phyloP scores from a whole-genome alignment of 2,797 vertebrate genomes.

The Poecilia picta region DNA sequence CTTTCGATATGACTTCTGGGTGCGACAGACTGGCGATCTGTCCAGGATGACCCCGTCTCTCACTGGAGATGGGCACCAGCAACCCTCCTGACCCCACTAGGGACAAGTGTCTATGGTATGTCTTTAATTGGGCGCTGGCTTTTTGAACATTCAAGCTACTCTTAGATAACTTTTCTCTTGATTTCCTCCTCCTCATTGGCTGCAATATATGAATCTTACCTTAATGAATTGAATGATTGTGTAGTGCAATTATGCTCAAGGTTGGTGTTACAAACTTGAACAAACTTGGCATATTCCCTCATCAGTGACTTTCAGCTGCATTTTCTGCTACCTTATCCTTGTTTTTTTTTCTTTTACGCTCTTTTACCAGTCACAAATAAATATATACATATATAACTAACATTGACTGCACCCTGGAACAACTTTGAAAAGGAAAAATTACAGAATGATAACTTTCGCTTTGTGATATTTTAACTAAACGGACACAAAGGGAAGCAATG shows the following conservation, averaged over 20 bases:
- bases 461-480: conserved; percentile 26
- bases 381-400: background rate
- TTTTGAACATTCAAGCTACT: background rate
- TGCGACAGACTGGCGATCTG: background rate
- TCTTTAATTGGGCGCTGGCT: background rate
- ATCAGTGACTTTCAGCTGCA: background rate
- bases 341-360: background rate
- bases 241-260: conserved; percentile 4
- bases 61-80: background rate
- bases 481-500: conserved; percentile 30
- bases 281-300: background rate
- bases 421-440: conserved; percentile 8
- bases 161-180: background rate
- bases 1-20: background rate
- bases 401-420: background rate
- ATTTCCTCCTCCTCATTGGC: background rate
- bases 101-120: too few relatives aligned
- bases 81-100: too few relatives aligned
- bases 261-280: conserved; percentile 16
- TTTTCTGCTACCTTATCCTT: background rate
- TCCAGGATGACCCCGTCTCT: too few relatives aligned
- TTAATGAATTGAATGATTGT: background rate
- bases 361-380: background rate
- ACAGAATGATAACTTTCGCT: background rate
- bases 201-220: background rate